Percentiles rank a stretch among this genome's conserved stretches.
Conservation (phyloP, 1,140 invertebrate species). For the Aethina tumida region DNA sequence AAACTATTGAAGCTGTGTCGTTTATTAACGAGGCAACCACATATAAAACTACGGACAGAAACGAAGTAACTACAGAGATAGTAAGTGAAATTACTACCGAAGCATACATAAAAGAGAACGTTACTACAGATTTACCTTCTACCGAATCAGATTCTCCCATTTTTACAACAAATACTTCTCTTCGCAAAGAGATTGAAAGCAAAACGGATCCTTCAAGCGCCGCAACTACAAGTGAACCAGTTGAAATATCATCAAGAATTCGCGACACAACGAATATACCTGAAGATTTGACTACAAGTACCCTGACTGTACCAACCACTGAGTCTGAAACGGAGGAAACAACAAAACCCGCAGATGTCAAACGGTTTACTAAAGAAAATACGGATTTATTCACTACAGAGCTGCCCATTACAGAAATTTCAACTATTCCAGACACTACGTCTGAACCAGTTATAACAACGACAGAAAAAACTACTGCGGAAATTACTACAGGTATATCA, state of each 20-base stretch:
- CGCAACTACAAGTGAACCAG: too few relatives aligned
- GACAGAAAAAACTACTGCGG: slow-evolving; percentile 5
- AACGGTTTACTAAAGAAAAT: slow-evolving; percentile 6
- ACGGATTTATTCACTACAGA: slow-evolving; percentile 4
- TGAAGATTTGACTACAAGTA: not conserved
- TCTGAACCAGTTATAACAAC: slow-evolving; percentile 6
- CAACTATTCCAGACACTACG: slow-evolving; percentile 5
- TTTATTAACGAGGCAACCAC: slow-evolving; percentile 5
- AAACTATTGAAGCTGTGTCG: slow-evolving; percentile 2
- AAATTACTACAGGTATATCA: slow-evolving; percentile 3
- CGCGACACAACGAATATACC: too few relatives aligned
- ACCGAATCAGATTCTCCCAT: too few relatives aligned
- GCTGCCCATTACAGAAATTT: slow-evolving; percentile 1
- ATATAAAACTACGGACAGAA: slow-evolving; percentile 6
- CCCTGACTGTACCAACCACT: slow-evolving; percentile 7
- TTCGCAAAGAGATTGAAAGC: too few relatives aligned
- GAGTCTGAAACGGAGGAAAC: slow-evolving; percentile 8
- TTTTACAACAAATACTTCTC: too few relatives aligned
- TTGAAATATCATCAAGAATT: too few relatives aligned
- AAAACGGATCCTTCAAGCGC: too few relatives aligned
- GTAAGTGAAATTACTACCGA: slow-evolving; percentile 8
- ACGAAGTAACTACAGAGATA: slow-evolving; percentile 1
- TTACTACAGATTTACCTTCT: too few relatives aligned
- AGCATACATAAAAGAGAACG: too few relatives aligned
- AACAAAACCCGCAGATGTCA: not conserved